Base-by-base conservation (phyloP, 2,888 invertebrate genomes). In the Isoperla grammatica region DNA sequence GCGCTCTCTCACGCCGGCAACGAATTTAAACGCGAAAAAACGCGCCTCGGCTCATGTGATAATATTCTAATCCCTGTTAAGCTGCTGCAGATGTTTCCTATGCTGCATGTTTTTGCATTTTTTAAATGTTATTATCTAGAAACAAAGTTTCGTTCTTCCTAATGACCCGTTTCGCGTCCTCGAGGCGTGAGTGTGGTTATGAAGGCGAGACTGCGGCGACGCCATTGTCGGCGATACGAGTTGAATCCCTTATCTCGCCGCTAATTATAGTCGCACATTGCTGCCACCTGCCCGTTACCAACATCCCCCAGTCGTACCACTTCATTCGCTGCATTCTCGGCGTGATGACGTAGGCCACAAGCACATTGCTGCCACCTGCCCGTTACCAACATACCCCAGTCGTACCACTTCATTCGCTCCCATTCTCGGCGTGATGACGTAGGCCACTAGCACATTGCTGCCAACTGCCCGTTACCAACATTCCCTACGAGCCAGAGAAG, bases 91-190 rank as follows among this genome's bases (percentile, higher is more conserved):
- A 50, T 50, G 49, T 11, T 29, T 29, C 29, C 29, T 50, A 50
- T 15, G n/a, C 15, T 50, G 49, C 49, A 50, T 50, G 49, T 50
- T 50, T 50, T 50, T 50, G 49, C 49, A 50, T 50, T 50, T 35
- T 46, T 56, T 56, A 23, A 45, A 35, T 59, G 54, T 59, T 59
- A 59, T 59, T 54, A 59, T 37, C 59, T 59, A 6, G 43, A 43
- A 55, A 54, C 53, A 59, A 59, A 59, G 59, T 59, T 59, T 54
- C 19, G 19, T 29, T 20, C 54, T 40, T 55, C 37, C 59, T 59
- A 59, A 59, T 59, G 59, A 53, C 37, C 20, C 37, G 37, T 40
- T 54, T 54, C 19, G 8, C 8, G 29, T 35, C 29, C 46, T n/a
- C n/a, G n/a, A n/a, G n/a, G n/a, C 54, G 56, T 19, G 39, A 17